phyloP scores from a whole-genome alignment of 2,888 invertebrate genomes.

The Eupelmus urozonus region DNA sequence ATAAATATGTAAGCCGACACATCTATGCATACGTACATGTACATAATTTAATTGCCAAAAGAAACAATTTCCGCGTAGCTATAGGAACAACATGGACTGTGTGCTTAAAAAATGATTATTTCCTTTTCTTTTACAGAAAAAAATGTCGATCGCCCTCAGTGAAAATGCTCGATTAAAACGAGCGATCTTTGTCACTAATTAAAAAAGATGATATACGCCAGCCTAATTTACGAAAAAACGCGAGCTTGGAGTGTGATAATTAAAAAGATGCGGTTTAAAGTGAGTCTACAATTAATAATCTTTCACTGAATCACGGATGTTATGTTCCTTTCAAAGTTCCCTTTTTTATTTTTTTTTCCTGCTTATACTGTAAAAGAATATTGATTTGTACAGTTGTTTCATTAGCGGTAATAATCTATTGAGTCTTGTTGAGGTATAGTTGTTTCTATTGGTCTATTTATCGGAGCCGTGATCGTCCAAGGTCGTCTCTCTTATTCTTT shows the following conservation, averaged over 20 bases:
- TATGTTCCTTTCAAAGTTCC: constrained; percentile 54
- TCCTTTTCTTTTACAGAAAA: constrained; percentile 51
- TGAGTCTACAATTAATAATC: constrained; percentile 62
- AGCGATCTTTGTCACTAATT: constrained; percentile 32
- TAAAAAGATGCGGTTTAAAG: constrained; percentile 64
- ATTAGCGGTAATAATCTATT: constrained; percentile 76
- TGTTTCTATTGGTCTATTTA: constrained; percentile 77
- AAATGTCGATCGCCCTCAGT: constrained; percentile 29
- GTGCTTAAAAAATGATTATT: constrained; percentile 69
- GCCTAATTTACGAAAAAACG: constrained; percentile 64
- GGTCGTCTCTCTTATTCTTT: constrained; percentile 54
- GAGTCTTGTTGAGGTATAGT: constrained; percentile 77
- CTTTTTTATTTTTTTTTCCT: constrained; percentile 59
- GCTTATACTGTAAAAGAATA: constrained; percentile 76
- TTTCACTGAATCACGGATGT: constrained; percentile 55
- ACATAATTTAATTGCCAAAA: constrained; percentile 73
- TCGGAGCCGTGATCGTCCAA: constrained; percentile 69
- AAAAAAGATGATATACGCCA: constrained; percentile 53
- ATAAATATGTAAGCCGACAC: constrained; percentile 61
- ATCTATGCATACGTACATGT: constrained; percentile 64
- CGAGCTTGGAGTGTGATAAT: constrained; percentile 67
- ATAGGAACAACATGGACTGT: constrained; percentile 75
- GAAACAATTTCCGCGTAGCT: constrained; percentile 72
- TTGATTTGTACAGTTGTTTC: constrained; percentile 76
- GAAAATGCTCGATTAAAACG: constrained; percentile 34